Evolutionary conservation across 2,888 invertebrate genomes (phyloP).

Genomic region (Pterobdella sp.): DNA sequence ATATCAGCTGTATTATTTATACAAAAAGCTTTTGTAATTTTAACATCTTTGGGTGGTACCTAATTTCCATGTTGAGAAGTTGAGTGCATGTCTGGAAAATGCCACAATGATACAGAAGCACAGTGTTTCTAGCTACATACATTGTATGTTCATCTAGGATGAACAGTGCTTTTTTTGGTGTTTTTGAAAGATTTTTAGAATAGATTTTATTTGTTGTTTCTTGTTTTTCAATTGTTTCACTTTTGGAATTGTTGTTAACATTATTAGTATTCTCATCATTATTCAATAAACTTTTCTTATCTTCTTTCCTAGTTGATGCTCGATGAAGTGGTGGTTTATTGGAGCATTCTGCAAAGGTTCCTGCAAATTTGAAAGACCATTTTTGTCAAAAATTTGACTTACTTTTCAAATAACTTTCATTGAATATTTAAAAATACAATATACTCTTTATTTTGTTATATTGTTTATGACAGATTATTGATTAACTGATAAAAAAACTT

Average conservation of each 20-base stretch:
- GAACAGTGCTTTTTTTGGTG: too few species aligned
- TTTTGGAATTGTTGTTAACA: background rate
- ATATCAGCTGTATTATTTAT: too few species aligned
- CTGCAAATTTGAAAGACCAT: constrained; percentile 37
- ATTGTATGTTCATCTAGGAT: constrained; percentile 69
- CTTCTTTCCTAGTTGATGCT: background rate
- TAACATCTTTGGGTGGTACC: constrained; percentile 56
- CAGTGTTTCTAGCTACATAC: constrained; percentile 74
- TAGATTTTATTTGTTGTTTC: constrained; percentile 46
- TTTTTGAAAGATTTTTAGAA: too few species aligned
- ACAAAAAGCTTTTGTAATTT: too few species aligned
- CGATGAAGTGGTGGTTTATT: background rate
- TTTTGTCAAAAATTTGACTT: background rate
- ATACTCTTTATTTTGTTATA: background rate
- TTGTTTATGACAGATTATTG: background rate
- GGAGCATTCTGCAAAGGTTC: constrained; percentile 64
- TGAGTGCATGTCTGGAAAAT: constrained; percentile 82
- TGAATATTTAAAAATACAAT: background rate
- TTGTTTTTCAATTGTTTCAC: background rate
- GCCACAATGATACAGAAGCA: constrained; percentile 79
- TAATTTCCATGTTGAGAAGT: constrained; percentile 86
- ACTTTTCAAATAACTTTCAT: background rate
- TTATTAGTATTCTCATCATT: background rate
- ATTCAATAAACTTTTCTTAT: background rate
- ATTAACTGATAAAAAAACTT: background rate